Evolutionary conservation across 2,113 vertebrate species (phyloP).

Genomic region (Ancistrus triradiatus): DNA sequence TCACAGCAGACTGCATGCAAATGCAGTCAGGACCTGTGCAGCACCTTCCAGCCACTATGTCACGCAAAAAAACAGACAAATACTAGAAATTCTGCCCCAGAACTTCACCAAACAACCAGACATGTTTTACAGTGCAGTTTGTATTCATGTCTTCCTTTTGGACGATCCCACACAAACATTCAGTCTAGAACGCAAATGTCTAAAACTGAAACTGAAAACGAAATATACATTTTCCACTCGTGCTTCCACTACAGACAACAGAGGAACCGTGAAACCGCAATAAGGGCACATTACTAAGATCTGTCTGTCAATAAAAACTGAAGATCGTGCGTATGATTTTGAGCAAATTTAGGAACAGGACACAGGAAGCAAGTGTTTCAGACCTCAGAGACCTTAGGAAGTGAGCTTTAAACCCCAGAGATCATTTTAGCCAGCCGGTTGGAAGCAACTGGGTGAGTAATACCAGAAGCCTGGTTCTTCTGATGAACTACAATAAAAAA

Average conservation of each 20-base stretch:
- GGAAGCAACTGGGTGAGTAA: background rate
- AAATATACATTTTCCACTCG: constrained; percentile 5
- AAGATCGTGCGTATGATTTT: background rate
- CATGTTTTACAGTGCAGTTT: too few species aligned
- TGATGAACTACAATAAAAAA: constrained; percentile 13
- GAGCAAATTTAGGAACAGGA: constrained; percentile 1
- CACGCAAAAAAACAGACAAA: too few species aligned
- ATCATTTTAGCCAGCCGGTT: background rate
- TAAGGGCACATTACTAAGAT: constrained; percentile 8
- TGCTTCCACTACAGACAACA: constrained; percentile 6
- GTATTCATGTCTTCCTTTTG: too few species aligned
- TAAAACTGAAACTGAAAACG: too few species aligned
- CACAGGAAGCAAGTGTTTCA: constrained; percentile 34
- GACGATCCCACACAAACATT: too few species aligned
- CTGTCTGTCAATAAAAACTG: constrained; percentile 16
- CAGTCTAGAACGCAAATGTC: too few species aligned
- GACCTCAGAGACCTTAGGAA: constrained; percentile 8
- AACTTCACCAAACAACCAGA: too few species aligned
- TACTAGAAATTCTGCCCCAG: too few species aligned
- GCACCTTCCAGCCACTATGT: too few species aligned
- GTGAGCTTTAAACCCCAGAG: too few species aligned
- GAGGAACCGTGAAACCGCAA: background rate
- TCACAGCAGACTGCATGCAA: too few species aligned
- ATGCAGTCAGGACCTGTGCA: too few species aligned
- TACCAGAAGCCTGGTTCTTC: background rate